A percentile compares a stretch with the other conserved stretches of the same genome.
Conservation (phyloP, 2,888 invertebrate species). For the Chloroclysta siterata region DNA sequence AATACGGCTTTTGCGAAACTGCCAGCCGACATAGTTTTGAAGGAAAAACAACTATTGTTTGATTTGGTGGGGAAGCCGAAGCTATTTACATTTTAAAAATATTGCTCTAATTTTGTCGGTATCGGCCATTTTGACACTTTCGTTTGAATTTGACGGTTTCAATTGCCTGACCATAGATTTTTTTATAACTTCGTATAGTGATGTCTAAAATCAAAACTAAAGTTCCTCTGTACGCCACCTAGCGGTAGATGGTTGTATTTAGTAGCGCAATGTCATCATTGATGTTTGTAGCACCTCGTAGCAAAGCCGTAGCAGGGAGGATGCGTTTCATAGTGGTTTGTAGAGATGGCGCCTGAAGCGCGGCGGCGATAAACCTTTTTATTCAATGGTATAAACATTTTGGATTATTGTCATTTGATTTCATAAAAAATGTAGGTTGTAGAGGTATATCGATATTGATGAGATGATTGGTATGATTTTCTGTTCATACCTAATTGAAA, state of each 20-base stretch:
- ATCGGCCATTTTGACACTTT: constrained; percentile 56
- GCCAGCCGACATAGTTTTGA: constrained; percentile 61
- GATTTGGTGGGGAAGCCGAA: constrained; percentile 35
- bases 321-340: constrained; percentile 5
- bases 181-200: not conserved
- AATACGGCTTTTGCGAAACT: constrained; percentile 64
- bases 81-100: constrained; percentile 58
- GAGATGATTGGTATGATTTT: too few relatives aligned
- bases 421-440: too few relatives aligned
- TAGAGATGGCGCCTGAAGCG: constrained; percentile 23
- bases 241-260: constrained; percentile 21
- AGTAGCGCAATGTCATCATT: constrained; percentile 6
- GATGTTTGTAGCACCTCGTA: constrained; percentile 13
- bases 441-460: too few relatives aligned
- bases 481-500: too few relatives aligned
- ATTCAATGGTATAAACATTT: not conserved
- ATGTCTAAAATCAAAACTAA: too few relatives aligned
- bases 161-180: constrained; percentile 20
- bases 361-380: not conserved
- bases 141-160: constrained; percentile 48
- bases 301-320: not conserved
- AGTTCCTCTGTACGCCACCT: constrained; percentile 39
- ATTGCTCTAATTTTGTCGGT: constrained; percentile 37
- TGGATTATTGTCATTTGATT: too few relatives aligned
- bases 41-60: constrained; percentile 18